These are phyloP conservation scores for Balaenoptera acutorostrata DNA, from an alignment of 2,113 vertebrate species.

Conservation along the genomic window DNA sequence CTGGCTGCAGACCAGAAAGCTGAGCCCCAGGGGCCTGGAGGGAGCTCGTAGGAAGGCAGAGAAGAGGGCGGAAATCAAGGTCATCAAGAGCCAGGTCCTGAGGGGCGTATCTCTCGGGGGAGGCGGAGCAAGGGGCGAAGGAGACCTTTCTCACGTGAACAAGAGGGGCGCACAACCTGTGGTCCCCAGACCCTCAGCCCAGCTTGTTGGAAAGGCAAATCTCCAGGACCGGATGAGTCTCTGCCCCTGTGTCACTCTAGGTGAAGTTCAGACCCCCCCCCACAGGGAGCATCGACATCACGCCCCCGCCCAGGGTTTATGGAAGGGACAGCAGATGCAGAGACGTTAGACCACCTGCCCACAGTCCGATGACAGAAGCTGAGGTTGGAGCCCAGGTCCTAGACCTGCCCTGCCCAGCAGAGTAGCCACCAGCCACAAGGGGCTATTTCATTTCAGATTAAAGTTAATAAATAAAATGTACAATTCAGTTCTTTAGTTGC, in stretches of 20 bases:
- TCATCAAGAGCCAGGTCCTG: not conserved
- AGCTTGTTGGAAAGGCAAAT: not conserved
- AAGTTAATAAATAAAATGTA: not conserved
- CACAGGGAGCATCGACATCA: fast-evolving
- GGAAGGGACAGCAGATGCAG: not conserved
- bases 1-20: not conserved
- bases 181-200: too few species aligned
- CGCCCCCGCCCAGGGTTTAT: not conserved
- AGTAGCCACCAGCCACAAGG: not conserved
- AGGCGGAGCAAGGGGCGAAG: not conserved
- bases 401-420: not conserved
- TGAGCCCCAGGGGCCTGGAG: not conserved
- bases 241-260: not conserved
- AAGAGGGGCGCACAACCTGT: not conserved
- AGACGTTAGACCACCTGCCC: not conserved
- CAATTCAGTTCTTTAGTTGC: not conserved
- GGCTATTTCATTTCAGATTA: not conserved
- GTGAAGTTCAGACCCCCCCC: not conserved
- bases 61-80: not conserved
- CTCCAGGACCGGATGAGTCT: not conserved
- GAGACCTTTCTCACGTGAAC: not conserved
- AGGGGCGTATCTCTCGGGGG: not conserved
- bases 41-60: not conserved
- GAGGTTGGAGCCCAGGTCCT: not conserved
- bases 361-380: not conserved